Evolutionary conservation across 2,888 invertebrate genomes (phyloP).

Genomic region (Mongoloraphidia duomilia): DNA sequence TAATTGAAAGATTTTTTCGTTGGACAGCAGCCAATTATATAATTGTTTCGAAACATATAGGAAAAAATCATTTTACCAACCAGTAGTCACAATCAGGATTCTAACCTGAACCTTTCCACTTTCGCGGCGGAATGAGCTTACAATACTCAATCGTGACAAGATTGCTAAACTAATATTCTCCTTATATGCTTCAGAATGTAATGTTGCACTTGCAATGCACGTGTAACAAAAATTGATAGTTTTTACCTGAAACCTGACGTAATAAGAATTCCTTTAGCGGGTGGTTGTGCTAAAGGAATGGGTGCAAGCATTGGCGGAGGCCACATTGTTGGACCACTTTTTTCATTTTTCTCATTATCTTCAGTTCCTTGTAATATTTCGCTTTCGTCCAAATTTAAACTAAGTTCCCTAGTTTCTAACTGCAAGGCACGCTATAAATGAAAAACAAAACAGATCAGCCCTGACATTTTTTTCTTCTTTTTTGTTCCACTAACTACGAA

Average conservation of each 20-base stretch:
- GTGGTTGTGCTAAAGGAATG: conserved; percentile 28
- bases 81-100: too few species aligned
- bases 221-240: too few species aligned
- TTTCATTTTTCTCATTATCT: conserved; percentile 14
- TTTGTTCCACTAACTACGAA: neutral
- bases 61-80: too few species aligned
- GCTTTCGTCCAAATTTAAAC: conserved; percentile 4
- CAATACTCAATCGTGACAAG: too few species aligned
- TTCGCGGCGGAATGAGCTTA: too few species aligned
- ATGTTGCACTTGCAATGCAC: too few species aligned
- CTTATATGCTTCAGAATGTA: too few species aligned
- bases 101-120: too few species aligned
- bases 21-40: too few species aligned
- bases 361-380: conserved; percentile 11
- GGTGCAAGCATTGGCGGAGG: conserved; percentile 21
- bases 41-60: too few species aligned
- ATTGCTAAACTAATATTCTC: too few species aligned
- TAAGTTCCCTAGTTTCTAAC: conserved; percentile 13
- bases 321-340: conserved; percentile 19
- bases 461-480: neutral
- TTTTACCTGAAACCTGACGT: conserved; percentile 34
- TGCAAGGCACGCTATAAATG: conserved; percentile 14
- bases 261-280: conserved; percentile 40
- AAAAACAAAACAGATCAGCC: conserved; percentile 3
- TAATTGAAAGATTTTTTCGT: too few species aligned